A percentile compares a stretch with the other conserved stretches of the same genome.
These are phyloP conservation scores for Heliangelus exortis DNA, from an alignment of 2,797 vertebrate genomes.

Conservation along the genomic window DNA sequence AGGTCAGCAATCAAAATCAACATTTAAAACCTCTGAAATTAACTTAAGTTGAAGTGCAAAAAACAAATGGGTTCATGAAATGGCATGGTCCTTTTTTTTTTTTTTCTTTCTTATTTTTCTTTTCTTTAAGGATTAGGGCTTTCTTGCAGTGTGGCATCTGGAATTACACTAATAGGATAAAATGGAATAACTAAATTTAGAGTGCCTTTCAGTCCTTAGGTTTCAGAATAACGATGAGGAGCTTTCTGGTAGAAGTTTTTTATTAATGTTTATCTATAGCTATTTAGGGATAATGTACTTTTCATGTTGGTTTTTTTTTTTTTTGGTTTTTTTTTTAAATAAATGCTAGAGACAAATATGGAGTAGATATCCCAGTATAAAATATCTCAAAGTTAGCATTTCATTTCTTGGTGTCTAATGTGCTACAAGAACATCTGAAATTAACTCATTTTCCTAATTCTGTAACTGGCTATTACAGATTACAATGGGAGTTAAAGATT, in stretches of 20 bases:
- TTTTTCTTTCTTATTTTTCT: neutral
- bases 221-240: neutral
- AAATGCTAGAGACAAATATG: neutral
- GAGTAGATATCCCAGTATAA: neutral
- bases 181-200: neutral
- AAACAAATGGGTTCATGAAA: neutral
- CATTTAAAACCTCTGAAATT: neutral
- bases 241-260: neutral
- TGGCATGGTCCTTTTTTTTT: neutral
- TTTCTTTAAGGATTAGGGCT: neutral
- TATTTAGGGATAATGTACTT: neutral
- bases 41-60: neutral
- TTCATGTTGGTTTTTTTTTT: neutral
- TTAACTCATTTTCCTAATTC: neutral
- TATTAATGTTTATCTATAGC: neutral
- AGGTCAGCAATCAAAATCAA: neutral
- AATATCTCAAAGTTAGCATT: neutral
- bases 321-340: neutral
- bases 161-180: neutral
- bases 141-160: neutral
- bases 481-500: neutral
- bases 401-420: slow-evolving; percentile 20
- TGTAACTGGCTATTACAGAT: neutral
- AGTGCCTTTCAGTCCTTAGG: neutral
- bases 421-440: neutral